Percentiles rank a stretch among this genome's conserved stretches.
These are phyloP conservation scores for Artemisiospiza belli DNA, from an alignment of 2,113 vertebrate species.

Conservation along the genomic window DNA sequence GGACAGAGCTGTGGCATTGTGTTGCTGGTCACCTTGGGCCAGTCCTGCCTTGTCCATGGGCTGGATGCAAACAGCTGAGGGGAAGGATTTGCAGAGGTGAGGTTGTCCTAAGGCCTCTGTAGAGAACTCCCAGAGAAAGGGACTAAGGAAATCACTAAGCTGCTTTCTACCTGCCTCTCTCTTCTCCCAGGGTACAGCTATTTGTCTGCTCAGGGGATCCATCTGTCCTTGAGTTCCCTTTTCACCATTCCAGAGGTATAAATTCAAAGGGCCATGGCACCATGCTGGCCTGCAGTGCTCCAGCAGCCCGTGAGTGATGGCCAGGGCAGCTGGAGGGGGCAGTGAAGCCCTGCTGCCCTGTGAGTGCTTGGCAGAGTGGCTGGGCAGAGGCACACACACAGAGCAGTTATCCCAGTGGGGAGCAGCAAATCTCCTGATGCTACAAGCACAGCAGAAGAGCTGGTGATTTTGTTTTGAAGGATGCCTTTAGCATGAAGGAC, in stretches of 20 bases:
- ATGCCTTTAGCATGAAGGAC: background rate
- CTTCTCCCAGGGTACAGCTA: background rate
- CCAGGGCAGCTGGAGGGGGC: background rate
- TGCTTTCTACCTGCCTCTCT: background rate
- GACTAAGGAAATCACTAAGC: background rate
- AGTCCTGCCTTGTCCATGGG: background rate
- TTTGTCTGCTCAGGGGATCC: background rate
- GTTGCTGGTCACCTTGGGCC: background rate
- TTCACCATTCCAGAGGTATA: background rate
- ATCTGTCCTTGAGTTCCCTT: background rate
- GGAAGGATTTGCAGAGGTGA: background rate
- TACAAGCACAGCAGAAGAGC: background rate
- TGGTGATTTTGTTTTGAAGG: background rate
- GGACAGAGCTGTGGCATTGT: background rate
- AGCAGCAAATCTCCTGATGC: background rate
- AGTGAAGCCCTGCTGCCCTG: background rate
- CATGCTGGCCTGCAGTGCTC: background rate
- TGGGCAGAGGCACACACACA: accelerated
- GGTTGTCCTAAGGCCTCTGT: background rate
- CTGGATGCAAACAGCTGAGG: background rate
- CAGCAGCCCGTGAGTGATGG: background rate
- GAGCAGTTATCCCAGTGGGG: background rate
- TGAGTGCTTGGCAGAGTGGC: background rate
- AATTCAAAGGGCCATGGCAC: background rate
- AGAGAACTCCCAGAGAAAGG: background rate